Conservation (phyloP, 2,888 invertebrate genomes). For the Sussaba pulchella region DNA sequence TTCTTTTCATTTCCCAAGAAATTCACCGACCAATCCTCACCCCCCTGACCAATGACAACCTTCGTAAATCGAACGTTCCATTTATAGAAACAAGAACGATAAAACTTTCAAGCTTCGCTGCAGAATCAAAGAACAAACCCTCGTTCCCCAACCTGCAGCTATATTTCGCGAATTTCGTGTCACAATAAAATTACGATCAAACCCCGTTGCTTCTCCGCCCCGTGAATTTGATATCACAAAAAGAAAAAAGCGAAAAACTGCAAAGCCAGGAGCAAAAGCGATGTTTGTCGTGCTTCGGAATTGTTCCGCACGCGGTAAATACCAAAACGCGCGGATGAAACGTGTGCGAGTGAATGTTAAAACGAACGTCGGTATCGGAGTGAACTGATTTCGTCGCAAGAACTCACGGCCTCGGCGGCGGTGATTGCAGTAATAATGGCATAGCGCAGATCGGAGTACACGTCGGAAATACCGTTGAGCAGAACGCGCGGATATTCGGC, state of each 20-base stretch:
- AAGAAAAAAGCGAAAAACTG: not conserved
- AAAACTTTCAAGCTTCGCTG: no score
- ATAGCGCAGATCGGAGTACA: not conserved
- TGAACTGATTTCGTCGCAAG: slow-evolving; percentile 37
- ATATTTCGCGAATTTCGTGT: no score
- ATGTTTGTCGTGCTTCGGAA: no score
- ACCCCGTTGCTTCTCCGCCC: not conserved
- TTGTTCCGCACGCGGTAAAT: not conserved
- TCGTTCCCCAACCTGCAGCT: no score
- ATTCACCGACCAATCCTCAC: slow-evolving; percentile 10
- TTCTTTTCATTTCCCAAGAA: not conserved
- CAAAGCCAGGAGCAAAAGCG: no score
- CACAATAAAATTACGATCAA: not conserved
- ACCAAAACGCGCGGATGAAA: slow-evolving; percentile 1
- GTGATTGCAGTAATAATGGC: slow-evolving; percentile 56
- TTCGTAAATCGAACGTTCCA: not conserved
- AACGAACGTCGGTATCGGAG: slow-evolving; percentile 12
- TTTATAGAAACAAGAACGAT: not conserved
- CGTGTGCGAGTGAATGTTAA: not conserved
- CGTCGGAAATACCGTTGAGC: slow-evolving; percentile 48
- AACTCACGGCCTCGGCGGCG: slow-evolving; percentile 24
- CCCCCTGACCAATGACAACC: not conserved
- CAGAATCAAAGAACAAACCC: no score
- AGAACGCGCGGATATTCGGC: slow-evolving; percentile 67
- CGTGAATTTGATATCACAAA: no score